Conservation (phyloP, 92 coral and sea anemone genomes). For the Actinernus sp. region DNA sequence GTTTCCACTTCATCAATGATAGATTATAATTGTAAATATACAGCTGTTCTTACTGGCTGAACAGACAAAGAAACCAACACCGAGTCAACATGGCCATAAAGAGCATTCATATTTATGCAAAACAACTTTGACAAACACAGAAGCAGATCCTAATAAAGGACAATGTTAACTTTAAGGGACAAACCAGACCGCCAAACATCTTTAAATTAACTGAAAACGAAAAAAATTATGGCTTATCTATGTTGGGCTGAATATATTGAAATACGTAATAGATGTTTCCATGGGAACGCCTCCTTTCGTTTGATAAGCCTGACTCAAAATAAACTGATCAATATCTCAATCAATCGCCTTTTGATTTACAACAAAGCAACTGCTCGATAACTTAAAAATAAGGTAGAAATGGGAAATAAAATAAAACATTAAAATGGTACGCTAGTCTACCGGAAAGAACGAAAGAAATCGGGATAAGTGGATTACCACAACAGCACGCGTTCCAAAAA, state of each 20-base stretch:
- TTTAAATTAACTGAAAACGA: neutral
- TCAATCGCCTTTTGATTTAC: too few species aligned
- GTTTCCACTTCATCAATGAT: slow-evolving; percentile 20
- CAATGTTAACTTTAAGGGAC: neutral
- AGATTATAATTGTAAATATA: slow-evolving; percentile 36
- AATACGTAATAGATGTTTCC: too few species aligned
- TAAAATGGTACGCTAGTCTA: too few species aligned
- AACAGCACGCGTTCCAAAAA: too few species aligned
- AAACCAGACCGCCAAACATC: neutral
- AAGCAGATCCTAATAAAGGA: neutral
- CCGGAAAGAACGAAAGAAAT: too few species aligned
- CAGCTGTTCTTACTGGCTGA: slow-evolving; percentile 29
- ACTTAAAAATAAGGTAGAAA: too few species aligned
- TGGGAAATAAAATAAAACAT: too few species aligned
- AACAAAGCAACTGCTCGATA: too few species aligned
- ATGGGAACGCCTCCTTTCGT: neutral
- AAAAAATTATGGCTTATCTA: neutral
- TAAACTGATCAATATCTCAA: too few species aligned
- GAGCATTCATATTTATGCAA: neutral
- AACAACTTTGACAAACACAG: neutral
- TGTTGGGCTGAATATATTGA: too few species aligned
- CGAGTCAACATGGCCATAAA: slow-evolving; percentile 7
- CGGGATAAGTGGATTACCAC: too few species aligned
- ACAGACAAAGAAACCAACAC: slow-evolving; percentile 13
- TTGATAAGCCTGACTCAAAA: too few species aligned